Conservation (phyloP, 2,888 invertebrate species). For the Apodemia mormo region DNA sequence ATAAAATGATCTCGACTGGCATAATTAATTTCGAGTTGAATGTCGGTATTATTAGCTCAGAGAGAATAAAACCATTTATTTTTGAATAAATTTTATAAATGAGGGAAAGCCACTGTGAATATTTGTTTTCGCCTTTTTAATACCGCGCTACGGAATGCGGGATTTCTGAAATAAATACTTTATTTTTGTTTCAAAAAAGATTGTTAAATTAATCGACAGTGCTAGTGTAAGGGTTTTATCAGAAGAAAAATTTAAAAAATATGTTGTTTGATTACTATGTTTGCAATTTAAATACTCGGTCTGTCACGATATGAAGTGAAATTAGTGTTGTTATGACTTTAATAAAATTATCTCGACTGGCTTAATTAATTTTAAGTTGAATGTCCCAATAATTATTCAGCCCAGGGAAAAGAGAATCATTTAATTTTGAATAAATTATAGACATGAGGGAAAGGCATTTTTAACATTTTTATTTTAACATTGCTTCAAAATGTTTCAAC, state of each 20-base stretch:
- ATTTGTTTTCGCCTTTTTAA: background rate
- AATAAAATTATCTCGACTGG: background rate
- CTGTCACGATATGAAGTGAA: background rate
- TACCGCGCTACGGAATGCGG: background rate
- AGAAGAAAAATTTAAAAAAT: background rate
- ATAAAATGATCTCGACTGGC: slow-evolving; percentile 28
- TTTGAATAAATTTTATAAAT: background rate
- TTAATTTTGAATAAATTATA: no score
- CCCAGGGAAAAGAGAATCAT: no score
- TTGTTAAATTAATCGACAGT: background rate
- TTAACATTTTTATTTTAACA: no score
- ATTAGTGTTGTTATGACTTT: background rate
- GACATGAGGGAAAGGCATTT: no score
- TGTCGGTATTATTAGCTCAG: slow-evolving; percentile 6
- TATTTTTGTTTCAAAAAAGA: background rate
- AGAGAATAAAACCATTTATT: background rate
- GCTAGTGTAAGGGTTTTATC: background rate
- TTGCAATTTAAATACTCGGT: background rate
- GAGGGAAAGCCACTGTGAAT: background rate
- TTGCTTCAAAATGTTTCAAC: no score
- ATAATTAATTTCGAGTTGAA: slow-evolving; percentile 28
- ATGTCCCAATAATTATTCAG: no score
- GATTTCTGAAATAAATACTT: background rate
- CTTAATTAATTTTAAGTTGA: background rate
- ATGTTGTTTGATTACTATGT: background rate